phyloP scores from a whole-genome alignment of 2,113 vertebrate genomes.

The Alosa alosa region DNA sequence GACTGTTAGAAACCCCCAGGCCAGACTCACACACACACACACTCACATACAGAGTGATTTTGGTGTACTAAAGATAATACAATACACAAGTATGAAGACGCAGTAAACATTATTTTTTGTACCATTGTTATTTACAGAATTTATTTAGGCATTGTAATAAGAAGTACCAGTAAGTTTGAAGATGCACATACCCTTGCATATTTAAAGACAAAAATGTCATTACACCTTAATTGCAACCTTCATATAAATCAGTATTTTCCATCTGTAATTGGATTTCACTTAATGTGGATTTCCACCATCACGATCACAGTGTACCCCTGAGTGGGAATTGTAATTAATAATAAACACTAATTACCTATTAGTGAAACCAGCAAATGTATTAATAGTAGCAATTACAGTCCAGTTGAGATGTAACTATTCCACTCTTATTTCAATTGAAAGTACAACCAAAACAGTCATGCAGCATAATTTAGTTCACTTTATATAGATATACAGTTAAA shows the following conservation, averaged over 20 bases:
- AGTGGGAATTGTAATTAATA: neutral
- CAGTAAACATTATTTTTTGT: neutral
- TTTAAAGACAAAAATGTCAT: neutral
- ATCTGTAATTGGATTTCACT: conserved; percentile 1
- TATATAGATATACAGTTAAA: neutral
- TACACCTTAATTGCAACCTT: neutral
- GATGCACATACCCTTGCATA: neutral
- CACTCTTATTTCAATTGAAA: neutral
- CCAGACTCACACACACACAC: neutral
- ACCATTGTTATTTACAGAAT: neutral
- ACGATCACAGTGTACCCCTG: neutral
- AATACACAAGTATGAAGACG: no score
- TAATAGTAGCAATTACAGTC: neutral
- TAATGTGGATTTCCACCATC: neutral
- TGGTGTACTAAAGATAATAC: no score
- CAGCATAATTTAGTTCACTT: neutral
- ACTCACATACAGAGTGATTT: neutral
- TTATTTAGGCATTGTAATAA: neutral
- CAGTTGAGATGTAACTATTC: neutral
- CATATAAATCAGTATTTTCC: neutral
- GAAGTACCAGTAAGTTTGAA: neutral
- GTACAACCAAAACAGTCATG: neutral
- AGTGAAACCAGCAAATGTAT: conserved; percentile 2
- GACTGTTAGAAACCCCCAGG: neutral
- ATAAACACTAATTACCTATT: neutral